Conservation (phyloP, 1,140 invertebrate genomes). For the Camponotus vicinus region DNA sequence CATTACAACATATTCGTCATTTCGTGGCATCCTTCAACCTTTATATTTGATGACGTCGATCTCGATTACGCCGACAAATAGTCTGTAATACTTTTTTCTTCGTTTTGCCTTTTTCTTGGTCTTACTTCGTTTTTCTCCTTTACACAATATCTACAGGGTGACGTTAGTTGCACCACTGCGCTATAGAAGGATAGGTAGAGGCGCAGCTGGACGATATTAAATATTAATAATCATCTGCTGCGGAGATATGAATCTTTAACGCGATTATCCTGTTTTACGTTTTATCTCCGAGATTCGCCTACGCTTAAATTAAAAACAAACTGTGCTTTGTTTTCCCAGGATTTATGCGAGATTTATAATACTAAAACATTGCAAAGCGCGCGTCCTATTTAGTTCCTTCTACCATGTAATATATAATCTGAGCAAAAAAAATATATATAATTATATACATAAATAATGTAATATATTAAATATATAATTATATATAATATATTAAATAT, state of each 20-base stretch:
- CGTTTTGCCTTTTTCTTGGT: neutral
- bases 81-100: neutral
- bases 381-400: too few species aligned
- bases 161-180: constrained; percentile 4
- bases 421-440: too few species aligned
- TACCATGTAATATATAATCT: too few species aligned
- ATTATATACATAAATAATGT: too few species aligned
- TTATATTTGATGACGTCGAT: constrained; percentile 40
- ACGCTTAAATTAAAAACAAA: constrained; percentile 53
- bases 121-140: neutral
- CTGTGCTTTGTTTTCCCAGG: neutral
- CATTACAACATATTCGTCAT: neutral
- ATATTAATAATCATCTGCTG: constrained; percentile 45
- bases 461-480: too few species aligned
- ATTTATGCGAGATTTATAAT: constrained; percentile 11
- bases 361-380: neutral
- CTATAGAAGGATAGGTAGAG: neutral
- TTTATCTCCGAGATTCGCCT: constrained; percentile 13
- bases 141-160: neutral
- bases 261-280: constrained; percentile 14
- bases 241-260: constrained; percentile 36
- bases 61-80: constrained; percentile 31
- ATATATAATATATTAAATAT: too few species aligned
- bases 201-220: constrained; percentile 25
- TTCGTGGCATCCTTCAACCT: neutral